Evolutionary conservation across 2,113 vertebrate genomes (phyloP).

Genomic region (Bos javanicus): DNA sequence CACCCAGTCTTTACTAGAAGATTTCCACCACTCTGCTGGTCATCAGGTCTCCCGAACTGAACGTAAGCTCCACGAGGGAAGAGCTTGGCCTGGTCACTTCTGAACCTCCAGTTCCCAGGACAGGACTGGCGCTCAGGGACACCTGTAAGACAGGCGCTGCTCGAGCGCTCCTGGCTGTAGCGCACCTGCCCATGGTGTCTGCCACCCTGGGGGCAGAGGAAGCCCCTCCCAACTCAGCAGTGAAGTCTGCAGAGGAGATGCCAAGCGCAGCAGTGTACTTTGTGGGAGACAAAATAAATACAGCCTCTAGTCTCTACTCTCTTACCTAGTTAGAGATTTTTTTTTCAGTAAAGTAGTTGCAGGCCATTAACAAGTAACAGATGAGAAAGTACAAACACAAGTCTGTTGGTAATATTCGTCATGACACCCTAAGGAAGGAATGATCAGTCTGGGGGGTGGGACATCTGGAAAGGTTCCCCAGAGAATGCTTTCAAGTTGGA

Average conservation of each 20-base stretch:
- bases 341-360: background rate
- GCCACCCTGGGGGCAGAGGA: background rate
- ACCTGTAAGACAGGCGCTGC: background rate
- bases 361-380: background rate
- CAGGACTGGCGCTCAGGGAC: accelerated
- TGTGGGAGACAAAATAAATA: background rate
- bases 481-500: background rate
- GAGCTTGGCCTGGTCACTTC: background rate
- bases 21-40: background rate
- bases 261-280: background rate
- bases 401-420: background rate
- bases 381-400: background rate
- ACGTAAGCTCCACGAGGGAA: background rate
- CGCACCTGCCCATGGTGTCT: accelerated
- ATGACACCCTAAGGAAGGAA: background rate
- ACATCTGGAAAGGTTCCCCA: background rate
- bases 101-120: background rate
- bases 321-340: background rate
- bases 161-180: accelerated
- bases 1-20: background rate
- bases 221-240: background rate
- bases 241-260: background rate
- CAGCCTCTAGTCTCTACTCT: background rate
- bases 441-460: background rate
- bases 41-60: background rate